Evolutionary conservation across 2,113 vertebrate species (phyloP).

Genomic region (Sorex fumeus): DNA sequence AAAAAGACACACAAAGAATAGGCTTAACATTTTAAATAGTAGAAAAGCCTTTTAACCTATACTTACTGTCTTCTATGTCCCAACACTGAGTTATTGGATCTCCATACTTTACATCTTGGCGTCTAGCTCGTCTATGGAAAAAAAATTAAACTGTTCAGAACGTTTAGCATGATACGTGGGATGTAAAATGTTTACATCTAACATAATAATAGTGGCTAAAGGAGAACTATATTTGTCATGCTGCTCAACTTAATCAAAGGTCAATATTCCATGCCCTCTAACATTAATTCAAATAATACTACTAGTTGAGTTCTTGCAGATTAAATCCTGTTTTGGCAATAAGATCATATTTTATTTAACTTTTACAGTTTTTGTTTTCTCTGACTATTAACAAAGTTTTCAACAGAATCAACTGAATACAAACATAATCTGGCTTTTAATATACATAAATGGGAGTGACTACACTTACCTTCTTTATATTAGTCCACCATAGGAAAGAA

Average conservation of each 20-base stretch:
- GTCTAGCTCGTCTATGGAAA: constrained; percentile 93
- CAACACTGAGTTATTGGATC: constrained; percentile 97
- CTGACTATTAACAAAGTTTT: constrained; percentile 28
- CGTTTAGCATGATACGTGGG: constrained; percentile 65
- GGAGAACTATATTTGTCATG: constrained; percentile 60
- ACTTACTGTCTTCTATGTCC: constrained; percentile 96
- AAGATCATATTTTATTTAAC: constrained; percentile 51
- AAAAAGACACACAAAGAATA: neutral
- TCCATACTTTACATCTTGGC: constrained; percentile 98
- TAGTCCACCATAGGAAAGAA: neutral
- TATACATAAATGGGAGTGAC: neutral
- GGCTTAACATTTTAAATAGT: constrained; percentile 34
- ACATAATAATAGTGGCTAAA: constrained; percentile 71
- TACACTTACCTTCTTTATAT: neutral
- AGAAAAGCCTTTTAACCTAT: constrained; percentile 3
- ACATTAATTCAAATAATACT: neutral
- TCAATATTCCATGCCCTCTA: neutral
- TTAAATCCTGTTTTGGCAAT: constrained; percentile 8
- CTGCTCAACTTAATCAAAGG: neutral
- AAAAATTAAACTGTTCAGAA: constrained; percentile 78
- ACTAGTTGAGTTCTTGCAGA: neutral
- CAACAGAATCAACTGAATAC: neutral
- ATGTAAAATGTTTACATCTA: constrained; percentile 62
- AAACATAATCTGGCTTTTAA: constrained; percentile 14
- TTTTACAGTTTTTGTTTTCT: neutral